Conservation (phyloP, 2,797 vertebrate species). For the Pseudochirops cupreus region DNA sequence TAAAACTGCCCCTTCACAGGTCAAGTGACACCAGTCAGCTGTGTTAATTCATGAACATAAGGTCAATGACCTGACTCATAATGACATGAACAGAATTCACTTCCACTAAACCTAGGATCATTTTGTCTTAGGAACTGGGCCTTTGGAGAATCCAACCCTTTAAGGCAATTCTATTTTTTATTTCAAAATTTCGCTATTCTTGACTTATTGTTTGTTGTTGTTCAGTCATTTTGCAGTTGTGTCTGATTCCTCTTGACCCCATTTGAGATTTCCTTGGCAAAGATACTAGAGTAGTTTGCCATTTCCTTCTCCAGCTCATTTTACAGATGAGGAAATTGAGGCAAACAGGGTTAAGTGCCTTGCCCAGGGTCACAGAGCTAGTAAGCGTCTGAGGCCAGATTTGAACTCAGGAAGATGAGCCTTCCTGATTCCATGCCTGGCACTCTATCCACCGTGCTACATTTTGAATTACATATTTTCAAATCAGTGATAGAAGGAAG, state of each 20-base stretch:
- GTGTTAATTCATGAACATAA: slow-evolving; percentile 8
- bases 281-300: not conserved
- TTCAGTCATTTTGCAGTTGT: not conserved
- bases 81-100: slow-evolving; percentile 14
- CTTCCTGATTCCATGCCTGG: not conserved
- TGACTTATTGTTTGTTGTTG: not conserved
- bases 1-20: slow-evolving; percentile 36
- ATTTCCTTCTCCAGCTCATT: not conserved
- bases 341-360: not conserved
- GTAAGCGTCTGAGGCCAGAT: not conserved
- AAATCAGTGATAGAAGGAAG: not conserved
- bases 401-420: not conserved
- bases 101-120: slow-evolving; percentile 37
- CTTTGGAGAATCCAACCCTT: not conserved
- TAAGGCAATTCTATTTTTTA: not conserved
- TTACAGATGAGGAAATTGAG: not conserved
- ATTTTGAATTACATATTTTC: slow-evolving; percentile 39
- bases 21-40: slow-evolving; percentile 41
- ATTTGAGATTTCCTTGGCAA: not conserved
- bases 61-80: slow-evolving; percentile 23
- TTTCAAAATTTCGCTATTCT: not conserved
- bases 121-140: slow-evolving; percentile 47
- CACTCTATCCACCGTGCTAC: not conserved
- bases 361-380: not conserved
- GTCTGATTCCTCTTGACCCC: not conserved